Percentiles rank a stretch among this genome's conserved stretches.
Evolutionary conservation across 2,888 invertebrate species (phyloP).

Genomic region (Volucella bombylans): DNA sequence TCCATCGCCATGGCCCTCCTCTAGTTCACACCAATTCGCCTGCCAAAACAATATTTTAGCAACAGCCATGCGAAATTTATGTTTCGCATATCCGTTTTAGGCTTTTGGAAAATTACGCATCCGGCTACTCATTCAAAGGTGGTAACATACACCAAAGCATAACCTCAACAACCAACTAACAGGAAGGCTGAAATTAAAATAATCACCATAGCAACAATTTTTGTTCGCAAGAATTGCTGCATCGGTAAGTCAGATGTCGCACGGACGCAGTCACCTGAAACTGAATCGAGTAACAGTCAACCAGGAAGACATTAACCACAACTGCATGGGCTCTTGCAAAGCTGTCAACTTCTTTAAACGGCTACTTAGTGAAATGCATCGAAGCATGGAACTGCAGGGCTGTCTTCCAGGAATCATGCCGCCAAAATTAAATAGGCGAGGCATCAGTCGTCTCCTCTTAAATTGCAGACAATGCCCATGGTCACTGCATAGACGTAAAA

Average conservation of each 20-base stretch:
- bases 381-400: constrained; percentile 38
- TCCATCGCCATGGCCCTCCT: background rate
- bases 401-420: constrained; percentile 70
- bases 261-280: constrained; percentile 61
- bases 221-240: constrained; percentile 21
- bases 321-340: constrained; percentile 61
- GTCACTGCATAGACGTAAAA: too few relatives aligned
- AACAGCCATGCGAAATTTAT: constrained; percentile 56
- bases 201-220: constrained; percentile 32
- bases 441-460: constrained; percentile 46
- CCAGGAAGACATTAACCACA: constrained; percentile 68
- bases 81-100: constrained; percentile 62
- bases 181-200: constrained; percentile 32
- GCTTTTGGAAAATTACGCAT: constrained; percentile 55
- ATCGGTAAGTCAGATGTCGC: background rate
- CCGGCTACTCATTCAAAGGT: constrained; percentile 27
- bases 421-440: constrained; percentile 68
- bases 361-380: constrained; percentile 62
- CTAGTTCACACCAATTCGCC: constrained; percentile 13
- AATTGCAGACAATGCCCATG: constrained; percentile 44
- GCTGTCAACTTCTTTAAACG: constrained; percentile 66
- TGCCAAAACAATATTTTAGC: constrained; percentile 59
- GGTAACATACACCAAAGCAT: constrained; percentile 54
- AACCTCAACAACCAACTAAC: constrained; percentile 58
- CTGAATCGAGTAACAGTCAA: constrained; percentile 52